Evolutionary conservation across 2,797 vertebrate genomes (phyloP).

Genomic region (Clarias fuscus): DNA sequence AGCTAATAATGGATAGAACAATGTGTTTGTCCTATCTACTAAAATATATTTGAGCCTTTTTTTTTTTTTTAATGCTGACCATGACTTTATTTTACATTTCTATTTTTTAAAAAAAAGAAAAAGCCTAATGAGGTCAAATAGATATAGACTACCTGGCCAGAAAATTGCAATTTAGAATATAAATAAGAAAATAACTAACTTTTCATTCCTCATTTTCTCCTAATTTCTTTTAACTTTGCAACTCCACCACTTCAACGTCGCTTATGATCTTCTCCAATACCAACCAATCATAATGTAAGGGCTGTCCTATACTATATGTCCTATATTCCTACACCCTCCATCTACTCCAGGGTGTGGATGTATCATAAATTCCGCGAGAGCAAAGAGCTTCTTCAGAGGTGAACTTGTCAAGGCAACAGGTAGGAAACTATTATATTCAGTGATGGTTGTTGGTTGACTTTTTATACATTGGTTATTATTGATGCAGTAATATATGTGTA

Average conservation of each 20-base stretch:
- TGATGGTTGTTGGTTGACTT: background rate
- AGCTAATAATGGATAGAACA: background rate
- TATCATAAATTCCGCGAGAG: slow-evolving; percentile 24
- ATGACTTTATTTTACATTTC: background rate
- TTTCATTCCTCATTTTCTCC: too few species aligned
- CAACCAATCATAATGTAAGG: background rate
- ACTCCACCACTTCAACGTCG: background rate
- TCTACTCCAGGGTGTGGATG: slow-evolving; percentile 24
- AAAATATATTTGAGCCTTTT: too few species aligned
- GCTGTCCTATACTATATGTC: too few species aligned
- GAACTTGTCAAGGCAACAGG: background rate
- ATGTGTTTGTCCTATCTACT: too few species aligned
- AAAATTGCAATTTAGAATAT: background rate
- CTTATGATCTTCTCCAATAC: background rate
- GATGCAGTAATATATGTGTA: background rate
- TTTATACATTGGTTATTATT: background rate
- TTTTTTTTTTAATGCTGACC: too few species aligned
- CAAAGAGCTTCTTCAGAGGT: slow-evolving; percentile 10
- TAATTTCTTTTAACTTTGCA: background rate
- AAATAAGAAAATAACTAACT: too few species aligned
- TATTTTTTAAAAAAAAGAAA: too few species aligned
- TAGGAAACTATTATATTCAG: slow-evolving; percentile 1
- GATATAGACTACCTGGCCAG: background rate
- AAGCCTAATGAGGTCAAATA: too few species aligned
- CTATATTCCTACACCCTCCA: slow-evolving; percentile 7